These are phyloP conservation scores for Aeoliscus strigatus DNA, from an alignment of 2,797 vertebrate species.

Conservation along the genomic window DNA sequence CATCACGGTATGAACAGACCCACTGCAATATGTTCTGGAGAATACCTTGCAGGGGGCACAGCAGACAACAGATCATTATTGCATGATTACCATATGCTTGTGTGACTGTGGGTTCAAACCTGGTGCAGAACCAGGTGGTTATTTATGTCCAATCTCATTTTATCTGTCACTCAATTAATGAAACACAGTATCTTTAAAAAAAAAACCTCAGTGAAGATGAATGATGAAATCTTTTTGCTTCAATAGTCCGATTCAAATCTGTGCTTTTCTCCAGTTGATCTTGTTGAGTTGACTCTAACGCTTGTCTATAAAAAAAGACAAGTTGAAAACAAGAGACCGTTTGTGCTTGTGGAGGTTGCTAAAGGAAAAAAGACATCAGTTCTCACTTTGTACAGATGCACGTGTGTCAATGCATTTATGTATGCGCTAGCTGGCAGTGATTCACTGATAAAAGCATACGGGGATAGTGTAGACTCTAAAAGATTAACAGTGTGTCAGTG, in stretches of 20 bases:
- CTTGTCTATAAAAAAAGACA: conserved; percentile 17
- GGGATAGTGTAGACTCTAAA: conserved; percentile 52
- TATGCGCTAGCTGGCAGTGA: conserved; percentile 46
- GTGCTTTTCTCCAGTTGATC: conserved; percentile 27
- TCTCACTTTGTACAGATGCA: conserved; percentile 18
- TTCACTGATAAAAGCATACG: conserved; percentile 40
- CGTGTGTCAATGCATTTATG: conserved; percentile 17
- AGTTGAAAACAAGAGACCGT: conserved; percentile 31
- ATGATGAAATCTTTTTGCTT: conserved; percentile 9
- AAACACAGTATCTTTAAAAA: conserved; percentile 1
- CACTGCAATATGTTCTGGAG: conserved; percentile 44
- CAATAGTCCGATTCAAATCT: conserved; percentile 2
- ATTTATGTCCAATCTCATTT: conserved; percentile 35
- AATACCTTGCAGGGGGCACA: conserved; percentile 46
- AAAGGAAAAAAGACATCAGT: conserved; percentile 30
- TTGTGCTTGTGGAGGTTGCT: conserved; percentile 33
- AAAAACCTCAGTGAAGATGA: conserved; percentile 8
- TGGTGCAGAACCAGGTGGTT: conserved; percentile 58
- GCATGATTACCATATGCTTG: conserved; percentile 61
- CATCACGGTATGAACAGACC: conserved; percentile 35
- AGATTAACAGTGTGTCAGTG: conserved; percentile 68
- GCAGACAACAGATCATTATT: conserved; percentile 58
- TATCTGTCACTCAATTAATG: conserved; percentile 17
- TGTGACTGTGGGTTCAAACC: conserved; percentile 49
- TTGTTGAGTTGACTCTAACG: conserved; percentile 42